Base-by-base conservation (phyloP, 2,113 vertebrate species). In the Myocastor coypus region DNA sequence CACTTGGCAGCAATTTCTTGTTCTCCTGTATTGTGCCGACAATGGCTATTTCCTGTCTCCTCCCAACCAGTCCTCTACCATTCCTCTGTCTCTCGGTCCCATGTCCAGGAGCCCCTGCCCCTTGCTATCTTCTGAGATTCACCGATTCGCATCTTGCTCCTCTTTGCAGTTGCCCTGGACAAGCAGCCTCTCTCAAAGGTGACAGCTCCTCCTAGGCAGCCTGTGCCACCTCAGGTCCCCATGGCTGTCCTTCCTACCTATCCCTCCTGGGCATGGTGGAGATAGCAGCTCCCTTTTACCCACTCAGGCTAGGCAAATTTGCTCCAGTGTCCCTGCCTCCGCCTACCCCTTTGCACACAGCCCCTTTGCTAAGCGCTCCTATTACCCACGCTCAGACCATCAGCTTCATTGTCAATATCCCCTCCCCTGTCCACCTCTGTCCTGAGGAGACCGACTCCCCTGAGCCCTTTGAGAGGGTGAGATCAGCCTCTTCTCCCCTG, bases 211-310 rank as follows among this genome's bases (percentile, higher is more conserved):
- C n/a, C 66, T 11, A 14, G 37, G 86, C 14, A 68, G 32, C 42
- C 63, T 26, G 1, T 7, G 13, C 37, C 16, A 32, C 57, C 26
- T 61, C 46, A 55, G 20, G 50, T 61, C 7, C 24, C 71, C 3
- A 9, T 0, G 32, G 66, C 6, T 37, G 5, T 9, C 8, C 16
- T n/a, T 9, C 8, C 12, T 26, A 1, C 63, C 20, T 24, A 1
- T 66, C 26, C 73, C 22, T 68, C 55, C 11, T 24, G n/a, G 22
- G 28, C 22, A 10, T 61, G 52, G 19, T 14, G 7, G 9, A 59
- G 30, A 8, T 34, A 13, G 37, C 0, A 20, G 40, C 50, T 71
- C 22, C 30, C 11, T 61, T 24, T 37, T 32, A n/a, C 81, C 7
- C 34, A 34, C 50, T 26, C 40, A 3, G 10, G 50, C 87, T 61